These are phyloP conservation scores for Drosophila eugracilis DNA, from an alignment of 1,140 invertebrate genomes.

Conservation along the genomic window DNA sequence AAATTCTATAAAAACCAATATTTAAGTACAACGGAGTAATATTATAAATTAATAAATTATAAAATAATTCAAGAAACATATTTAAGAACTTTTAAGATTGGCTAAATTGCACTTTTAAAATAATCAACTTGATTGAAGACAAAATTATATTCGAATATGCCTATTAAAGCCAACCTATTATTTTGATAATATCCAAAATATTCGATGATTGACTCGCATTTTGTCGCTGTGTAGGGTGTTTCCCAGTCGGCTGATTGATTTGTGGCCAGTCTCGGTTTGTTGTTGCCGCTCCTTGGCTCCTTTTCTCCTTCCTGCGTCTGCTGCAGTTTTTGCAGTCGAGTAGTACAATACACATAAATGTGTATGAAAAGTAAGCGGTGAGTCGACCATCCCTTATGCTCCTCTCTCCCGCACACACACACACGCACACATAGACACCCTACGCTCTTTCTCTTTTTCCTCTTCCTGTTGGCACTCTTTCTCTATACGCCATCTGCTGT, in stretches of 20 bases:
- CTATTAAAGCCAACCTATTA: too few species aligned
- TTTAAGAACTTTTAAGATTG: too few species aligned
- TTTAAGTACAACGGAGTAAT: too few species aligned
- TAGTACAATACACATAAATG: constrained; percentile 59
- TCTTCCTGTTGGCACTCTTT: constrained; percentile 64
- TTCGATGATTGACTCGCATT: background rate
- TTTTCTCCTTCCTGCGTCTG: constrained; percentile 24
- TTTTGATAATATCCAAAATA: too few species aligned
- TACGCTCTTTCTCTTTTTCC: constrained; percentile 32
- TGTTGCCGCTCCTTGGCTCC: constrained; percentile 44
- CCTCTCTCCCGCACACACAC: constrained; percentile 40
- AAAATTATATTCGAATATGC: background rate
- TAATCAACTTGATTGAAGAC: too few species aligned
- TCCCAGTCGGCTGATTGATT: constrained; percentile 75
- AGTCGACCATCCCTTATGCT: constrained; percentile 71
- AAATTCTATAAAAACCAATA: too few species aligned
- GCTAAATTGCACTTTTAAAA: too few species aligned
- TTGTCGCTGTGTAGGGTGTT: constrained; percentile 64
- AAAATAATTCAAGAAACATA: too few species aligned
- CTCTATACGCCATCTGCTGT: constrained; percentile 74
- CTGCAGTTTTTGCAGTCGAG: constrained; percentile 71
- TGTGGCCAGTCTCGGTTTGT: constrained; percentile 53
- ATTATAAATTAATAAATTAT: too few species aligned
- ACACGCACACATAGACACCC: constrained; percentile 6
- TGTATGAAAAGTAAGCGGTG: constrained; percentile 29